Percentiles rank a stretch among this genome's conserved stretches.
phyloP scores from a whole-genome alignment of 2,113 vertebrate genomes.

The Cynoglossus semilaevis region DNA sequence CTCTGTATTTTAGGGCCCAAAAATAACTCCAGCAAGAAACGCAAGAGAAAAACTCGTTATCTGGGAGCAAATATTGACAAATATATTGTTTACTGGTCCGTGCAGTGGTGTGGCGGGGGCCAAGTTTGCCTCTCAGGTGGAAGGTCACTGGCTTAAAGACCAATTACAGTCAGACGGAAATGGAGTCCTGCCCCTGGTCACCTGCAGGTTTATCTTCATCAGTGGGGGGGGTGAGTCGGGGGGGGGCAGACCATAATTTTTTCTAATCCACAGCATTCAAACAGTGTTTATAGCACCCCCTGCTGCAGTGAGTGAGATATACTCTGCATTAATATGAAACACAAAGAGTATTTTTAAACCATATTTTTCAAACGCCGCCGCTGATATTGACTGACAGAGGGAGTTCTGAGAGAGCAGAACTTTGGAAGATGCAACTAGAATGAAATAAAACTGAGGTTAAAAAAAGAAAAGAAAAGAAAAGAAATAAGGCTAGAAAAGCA shows the following conservation, averaged over 20 bases:
- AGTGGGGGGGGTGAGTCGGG: too few relatives aligned
- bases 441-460: constrained; percentile 45
- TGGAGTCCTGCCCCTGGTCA: too few relatives aligned
- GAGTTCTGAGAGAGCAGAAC: background rate
- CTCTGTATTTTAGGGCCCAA: too few relatives aligned
- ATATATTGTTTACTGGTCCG: background rate
- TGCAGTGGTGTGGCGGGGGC: background rate
- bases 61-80: background rate
- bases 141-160: too few relatives aligned
- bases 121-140: too few relatives aligned
- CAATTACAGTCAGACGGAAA: too few relatives aligned
- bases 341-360: background rate
- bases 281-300: background rate
- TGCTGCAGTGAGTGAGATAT: too few relatives aligned
- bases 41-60: background rate
- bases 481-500: constrained; percentile 37
- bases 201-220: too few relatives aligned
- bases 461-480: constrained; percentile 34
- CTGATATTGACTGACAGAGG: constrained; percentile 44
- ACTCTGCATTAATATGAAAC: too few relatives aligned
- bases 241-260: too few relatives aligned
- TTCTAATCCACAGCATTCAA: too few relatives aligned
- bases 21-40: too few relatives aligned
- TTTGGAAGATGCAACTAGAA: constrained; percentile 39
- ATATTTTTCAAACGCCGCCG: constrained; percentile 9